Evolutionary conservation across 2,888 invertebrate genomes (phyloP).

Genomic region (Spatulosminthurus flaviceps): DNA sequence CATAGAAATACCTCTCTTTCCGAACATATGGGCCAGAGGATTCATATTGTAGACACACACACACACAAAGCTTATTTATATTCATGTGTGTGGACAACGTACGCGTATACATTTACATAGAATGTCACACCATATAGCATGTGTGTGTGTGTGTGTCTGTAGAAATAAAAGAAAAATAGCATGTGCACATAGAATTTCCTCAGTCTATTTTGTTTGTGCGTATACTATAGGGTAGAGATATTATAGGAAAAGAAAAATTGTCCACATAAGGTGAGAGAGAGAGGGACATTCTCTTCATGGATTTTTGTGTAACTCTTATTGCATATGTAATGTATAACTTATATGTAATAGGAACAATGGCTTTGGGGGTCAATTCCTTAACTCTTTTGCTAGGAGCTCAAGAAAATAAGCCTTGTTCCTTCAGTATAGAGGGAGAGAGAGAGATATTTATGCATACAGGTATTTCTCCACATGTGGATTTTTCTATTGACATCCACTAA

Average conservation of each 20-base stretch:
- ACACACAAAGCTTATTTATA: not conserved
- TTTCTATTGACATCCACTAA: not conserved
- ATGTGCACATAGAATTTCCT: not conserved
- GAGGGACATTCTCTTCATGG: no score
- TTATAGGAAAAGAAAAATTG: no score
- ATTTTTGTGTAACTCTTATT: not conserved
- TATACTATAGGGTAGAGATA: no score
- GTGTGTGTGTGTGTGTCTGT: no score
- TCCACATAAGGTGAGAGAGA: no score
- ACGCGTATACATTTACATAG: not conserved
- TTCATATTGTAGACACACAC: not conserved
- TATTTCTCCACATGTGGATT: not conserved
- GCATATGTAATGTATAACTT: not conserved
- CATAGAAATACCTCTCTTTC: not conserved
- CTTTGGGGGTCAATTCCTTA: not conserved
- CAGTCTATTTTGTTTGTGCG: conserved; percentile 1
- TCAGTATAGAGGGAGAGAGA: no score
- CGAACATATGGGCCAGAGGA: not conserved
- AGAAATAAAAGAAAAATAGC: not conserved
- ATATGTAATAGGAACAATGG: conserved; percentile 11
- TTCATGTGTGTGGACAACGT: no score
- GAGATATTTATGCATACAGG: not conserved
- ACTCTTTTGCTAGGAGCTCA: not conserved
- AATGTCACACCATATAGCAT: conserved; percentile 7
- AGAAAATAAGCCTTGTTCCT: not conserved